These are phyloP conservation scores for Scaptodrosophila lebanonensis DNA, from an alignment of 1,140 invertebrate genomes.

Conservation along the genomic window DNA sequence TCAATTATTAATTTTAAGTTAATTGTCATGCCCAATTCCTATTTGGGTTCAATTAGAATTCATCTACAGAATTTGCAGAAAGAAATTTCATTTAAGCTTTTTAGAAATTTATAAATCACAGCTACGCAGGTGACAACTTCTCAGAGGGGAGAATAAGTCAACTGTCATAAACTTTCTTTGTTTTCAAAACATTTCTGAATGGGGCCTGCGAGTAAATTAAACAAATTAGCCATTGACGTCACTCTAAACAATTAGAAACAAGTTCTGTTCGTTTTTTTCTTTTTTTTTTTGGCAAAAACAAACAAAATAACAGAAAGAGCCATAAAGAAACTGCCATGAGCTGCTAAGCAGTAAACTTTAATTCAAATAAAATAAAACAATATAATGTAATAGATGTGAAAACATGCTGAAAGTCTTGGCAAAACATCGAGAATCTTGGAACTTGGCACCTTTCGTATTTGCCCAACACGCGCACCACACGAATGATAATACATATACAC, in stretches of 20 bases:
- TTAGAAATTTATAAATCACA: too few species aligned
- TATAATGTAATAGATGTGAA: slow-evolving; percentile 60
- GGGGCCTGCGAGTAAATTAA: too few species aligned
- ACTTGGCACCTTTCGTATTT: slow-evolving; percentile 63
- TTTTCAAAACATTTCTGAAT: too few species aligned
- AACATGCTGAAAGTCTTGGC: slow-evolving; percentile 53
- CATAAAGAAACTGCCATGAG: slow-evolving; percentile 12
- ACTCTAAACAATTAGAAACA: slow-evolving; percentile 59
- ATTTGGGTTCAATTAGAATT: too few species aligned
- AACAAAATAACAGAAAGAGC: slow-evolving; percentile 50
- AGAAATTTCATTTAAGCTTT: too few species aligned
- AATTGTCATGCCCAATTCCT: too few species aligned
- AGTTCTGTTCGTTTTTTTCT: slow-evolving; percentile 18
- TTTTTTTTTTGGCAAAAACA: slow-evolving; percentile 35
- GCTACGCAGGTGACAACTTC: too few species aligned
- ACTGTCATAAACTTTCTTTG: too few species aligned
- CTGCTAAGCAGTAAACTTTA: slow-evolving; percentile 38
- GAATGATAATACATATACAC: slow-evolving; percentile 6
- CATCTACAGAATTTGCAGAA: too few species aligned
- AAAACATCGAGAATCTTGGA: slow-evolving; percentile 62
- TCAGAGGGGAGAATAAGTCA: too few species aligned
- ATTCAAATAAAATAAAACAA: slow-evolving; percentile 61
- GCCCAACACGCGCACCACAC: slow-evolving; percentile 13
- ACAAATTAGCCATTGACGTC: slow-evolving; percentile 53
- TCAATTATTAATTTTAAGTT: too few species aligned